Evolutionary conservation across 2,888 invertebrate species (phyloP), one percentile per base, ranked within the genome.

Genomic region (Cataglyphis albicans): DNA sequence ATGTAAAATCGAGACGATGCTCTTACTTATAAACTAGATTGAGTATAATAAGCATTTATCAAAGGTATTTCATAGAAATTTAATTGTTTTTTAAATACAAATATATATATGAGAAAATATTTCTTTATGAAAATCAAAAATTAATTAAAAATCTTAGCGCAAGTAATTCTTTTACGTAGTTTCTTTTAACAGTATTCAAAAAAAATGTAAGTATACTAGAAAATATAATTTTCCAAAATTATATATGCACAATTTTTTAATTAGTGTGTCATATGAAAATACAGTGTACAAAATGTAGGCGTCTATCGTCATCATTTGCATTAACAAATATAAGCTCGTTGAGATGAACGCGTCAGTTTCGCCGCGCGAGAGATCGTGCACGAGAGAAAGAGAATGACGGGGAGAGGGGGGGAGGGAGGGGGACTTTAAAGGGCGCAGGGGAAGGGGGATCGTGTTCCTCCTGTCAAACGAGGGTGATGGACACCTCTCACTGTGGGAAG

Each of bases 401-500:
- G 78, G 29, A 0, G 29, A 2, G 29, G 1, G 25, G 2, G 25
- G 2, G 25, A 2, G 1, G 25, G 25, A 1, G 1, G 25, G 1
- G 1, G 85, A 78, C 15, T 70, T 72, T 80, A 80, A 76, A 64
- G 78, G 76, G 74, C 68, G 84, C 59, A 80, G 74, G 81, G 76
- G 84, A 83, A 86, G 88, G 88, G 89, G 87, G 88, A 87, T 89
- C 93, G 92, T 92, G 93, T 91, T 94, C 92, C 93, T 93, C 93
- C 92, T 94, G 94, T 93, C 94, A 93, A 92, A 91, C 89, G 91
- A 93, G 93, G 93, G 93, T 94, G 94, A 94, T 93, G 93, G 91
- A 94, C 93, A 94, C 92, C 94, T 93, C 93, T 91, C 89, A 87
- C 92, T 93, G 93, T 94, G 94, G 93, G 94, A 76, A 94, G 93